Evolutionary conservation across 2,888 invertebrate genomes (phyloP), one percentile per base, ranked within the genome.

Genomic region (Cryptus armator): DNA sequence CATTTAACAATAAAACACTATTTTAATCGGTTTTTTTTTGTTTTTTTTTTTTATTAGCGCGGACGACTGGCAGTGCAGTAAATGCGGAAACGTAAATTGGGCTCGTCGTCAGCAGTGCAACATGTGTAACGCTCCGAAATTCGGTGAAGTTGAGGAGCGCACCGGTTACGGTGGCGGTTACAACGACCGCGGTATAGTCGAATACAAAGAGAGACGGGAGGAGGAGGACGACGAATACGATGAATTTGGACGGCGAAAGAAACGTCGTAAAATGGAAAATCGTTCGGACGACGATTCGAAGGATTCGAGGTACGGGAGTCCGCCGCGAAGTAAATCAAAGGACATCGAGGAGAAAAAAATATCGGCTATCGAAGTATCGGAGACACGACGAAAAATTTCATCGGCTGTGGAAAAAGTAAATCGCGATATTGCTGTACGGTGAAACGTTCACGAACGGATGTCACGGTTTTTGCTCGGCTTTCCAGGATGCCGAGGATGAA

Each of bases 71-170:
- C 98, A 99, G 93, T 99, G 99, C 94, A 98, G 98, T 94, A 99
- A 99, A 94, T 99, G 99, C 95, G 99, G 99, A n/a, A 99, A 99
- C 94, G 99, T 99, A 12, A 99, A 99, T 94, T 99, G 99, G 99
- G 99, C 99, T 32, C 95, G 99, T 86, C 95, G 99, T 78, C 97
- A 97, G 91, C 98, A 98, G 77, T 99, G 99, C 94, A 99, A 99
- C 94, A 98, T 99, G 95, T 99, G 99, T 94, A 99, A 99, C 95
- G 98, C 99, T 4, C 99, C 99, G 0, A 99, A 99, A 94, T 98
- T 98, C 94, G 98, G 98, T 19, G 99, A 99, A 94, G 97, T 98
- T 84, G 97, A 97, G 93, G 97, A 97, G 86, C 95, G 97, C 86
- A 96, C 96, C 24, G 97, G 97, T 14, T 98, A 97, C 90, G 98